These are phyloP conservation scores for Empis livida DNA, from an alignment of 2,888 invertebrate genomes.

Conservation along the genomic window DNA sequence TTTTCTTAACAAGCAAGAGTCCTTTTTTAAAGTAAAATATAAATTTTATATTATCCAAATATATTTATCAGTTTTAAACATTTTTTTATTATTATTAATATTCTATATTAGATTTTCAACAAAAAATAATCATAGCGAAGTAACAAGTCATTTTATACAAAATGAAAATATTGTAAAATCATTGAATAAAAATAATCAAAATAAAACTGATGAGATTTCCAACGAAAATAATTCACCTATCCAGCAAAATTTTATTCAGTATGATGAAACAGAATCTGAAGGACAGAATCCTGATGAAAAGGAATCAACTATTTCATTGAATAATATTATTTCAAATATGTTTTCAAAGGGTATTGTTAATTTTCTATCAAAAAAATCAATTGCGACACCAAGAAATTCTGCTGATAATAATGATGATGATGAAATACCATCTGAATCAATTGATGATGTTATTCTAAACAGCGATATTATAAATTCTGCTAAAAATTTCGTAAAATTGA, in stretches of 20 bases:
- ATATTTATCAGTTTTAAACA: not conserved
- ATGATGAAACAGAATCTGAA: constrained; percentile 11
- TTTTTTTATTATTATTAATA: not conserved
- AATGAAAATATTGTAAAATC: constrained; percentile 34
- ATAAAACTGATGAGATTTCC: not conserved
- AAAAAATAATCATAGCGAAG: constrained; percentile 36
- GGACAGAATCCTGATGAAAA: constrained; percentile 4
- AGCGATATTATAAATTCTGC: too few species aligned
- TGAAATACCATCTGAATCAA: constrained; percentile 7
- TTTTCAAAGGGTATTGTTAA: constrained; percentile 27
- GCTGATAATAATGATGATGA: constrained; percentile 24
- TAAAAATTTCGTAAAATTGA: too few species aligned
- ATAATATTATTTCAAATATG: constrained; percentile 24
- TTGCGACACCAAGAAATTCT: constrained; percentile 21
- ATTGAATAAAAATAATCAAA: not conserved
- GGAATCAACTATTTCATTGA: constrained; percentile 17
- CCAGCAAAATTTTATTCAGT: constrained; percentile 25
- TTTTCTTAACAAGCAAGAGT: too few species aligned
- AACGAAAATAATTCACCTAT: constrained; percentile 10
- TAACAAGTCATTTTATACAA: constrained; percentile 34
- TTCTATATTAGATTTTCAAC: constrained; percentile 31
- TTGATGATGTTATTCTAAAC: too few species aligned
- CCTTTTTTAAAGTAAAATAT: too few species aligned
- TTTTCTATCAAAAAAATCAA: constrained; percentile 11
- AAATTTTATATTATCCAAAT: too few species aligned